A percentile compares a stretch with the other conserved stretches of the same genome.
phyloP scores from a whole-genome alignment of 1,140 invertebrate genomes.

The Aphelenchoides fujianensis region DNA sequence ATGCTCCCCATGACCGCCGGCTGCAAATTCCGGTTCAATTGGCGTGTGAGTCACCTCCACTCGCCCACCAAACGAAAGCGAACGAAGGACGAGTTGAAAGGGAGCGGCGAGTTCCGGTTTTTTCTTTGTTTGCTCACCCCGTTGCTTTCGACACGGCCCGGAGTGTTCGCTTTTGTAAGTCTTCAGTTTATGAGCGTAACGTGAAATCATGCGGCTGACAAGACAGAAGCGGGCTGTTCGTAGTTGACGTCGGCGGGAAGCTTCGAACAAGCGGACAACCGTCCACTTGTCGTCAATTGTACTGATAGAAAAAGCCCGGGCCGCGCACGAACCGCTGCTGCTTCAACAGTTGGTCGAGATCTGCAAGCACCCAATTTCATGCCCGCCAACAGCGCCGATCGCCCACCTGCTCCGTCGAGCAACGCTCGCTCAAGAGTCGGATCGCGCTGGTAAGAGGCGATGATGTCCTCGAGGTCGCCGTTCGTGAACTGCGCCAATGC shows the following conservation, averaged over 20 bases:
- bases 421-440: background rate
- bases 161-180: too few species aligned
- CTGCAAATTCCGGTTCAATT: too few species aligned
- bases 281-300: background rate
- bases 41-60: background rate
- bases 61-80: background rate
- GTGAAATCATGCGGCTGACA: background rate
- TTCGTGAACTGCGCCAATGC: background rate
- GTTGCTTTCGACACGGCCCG: too few species aligned
- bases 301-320: background rate
- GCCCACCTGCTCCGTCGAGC: background rate
- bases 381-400: background rate
- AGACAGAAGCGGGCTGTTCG: slow-evolving; percentile 2
- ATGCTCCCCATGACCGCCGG: too few species aligned
- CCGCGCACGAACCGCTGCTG: background rate
- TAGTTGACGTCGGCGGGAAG: background rate
- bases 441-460: background rate
- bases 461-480: background rate
- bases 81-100: background rate
- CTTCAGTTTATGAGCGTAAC: background rate
- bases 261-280: background rate
- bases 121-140: too few species aligned
- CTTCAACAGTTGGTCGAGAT: background rate
- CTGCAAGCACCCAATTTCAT: background rate
- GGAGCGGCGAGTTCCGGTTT: background rate